Evolutionary conservation across 2,797 vertebrate genomes (phyloP), one percentile per base, ranked within the genome.

Genomic region (Gouania willdenowi): DNA sequence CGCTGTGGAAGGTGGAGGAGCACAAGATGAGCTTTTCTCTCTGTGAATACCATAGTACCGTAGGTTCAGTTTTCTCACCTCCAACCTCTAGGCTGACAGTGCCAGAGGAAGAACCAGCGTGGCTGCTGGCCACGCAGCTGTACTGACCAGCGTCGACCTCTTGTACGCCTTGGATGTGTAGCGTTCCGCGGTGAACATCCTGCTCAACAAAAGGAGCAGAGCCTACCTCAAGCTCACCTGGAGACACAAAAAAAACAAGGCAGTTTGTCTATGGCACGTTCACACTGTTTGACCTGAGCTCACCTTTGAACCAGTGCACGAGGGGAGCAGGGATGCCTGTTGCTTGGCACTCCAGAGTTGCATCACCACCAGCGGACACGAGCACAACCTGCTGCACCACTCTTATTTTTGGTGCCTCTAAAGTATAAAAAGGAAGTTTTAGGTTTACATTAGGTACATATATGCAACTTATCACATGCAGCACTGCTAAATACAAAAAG

Each of bases 301-400:
- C 66, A 95, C 95, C 93, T 92, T 92, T 93, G 71, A 90, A 91
- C 95, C 95, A 98, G 9, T 50, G 56, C 4, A 97, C 11, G 1
- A 78, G 71, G 3, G 95, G 94, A 0, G 71, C 59, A 3, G 95
- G 94, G 0, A 77, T 27, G 6, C 94, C 95, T 0, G 78, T 77
- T 0, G 71, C 83, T 23, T 43, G 62, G 55, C 95, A 98, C 59
- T 79, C 80, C 41, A 98, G 78, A 39, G 85, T 79, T 0, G 87
- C 93, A 0, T 93, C 91, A 9, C 86, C 89, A 2, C 93, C 93
- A 0, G 73, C 61, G 0, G 87, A 73, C 0, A 69, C 87, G 5
- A 88, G 79, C 15, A 95, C 74, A 10, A 76, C 61, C 1, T 85
- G 71, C 0, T 80, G 88, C 7, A 49, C 41, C 0, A 86, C 89